phyloP scores from a whole-genome alignment of 2,113 vertebrate species.

The Thomomys bottae region DNA sequence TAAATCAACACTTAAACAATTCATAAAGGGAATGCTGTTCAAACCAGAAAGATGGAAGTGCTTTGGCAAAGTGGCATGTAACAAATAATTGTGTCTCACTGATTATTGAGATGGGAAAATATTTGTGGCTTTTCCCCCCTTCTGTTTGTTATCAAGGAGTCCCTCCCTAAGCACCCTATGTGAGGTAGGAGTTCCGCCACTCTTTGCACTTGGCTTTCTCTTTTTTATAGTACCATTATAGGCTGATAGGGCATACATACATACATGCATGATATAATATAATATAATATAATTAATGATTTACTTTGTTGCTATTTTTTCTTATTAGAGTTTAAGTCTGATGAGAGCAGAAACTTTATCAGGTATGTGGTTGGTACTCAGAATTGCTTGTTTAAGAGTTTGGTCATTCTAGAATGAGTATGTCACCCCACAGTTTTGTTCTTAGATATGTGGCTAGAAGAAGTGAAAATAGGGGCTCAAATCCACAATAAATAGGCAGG shows the following conservation, averaged over 20 bases:
- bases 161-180: not conserved
- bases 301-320: slow-evolving; percentile 41
- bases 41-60: slow-evolving; percentile 46
- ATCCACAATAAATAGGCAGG: not conserved
- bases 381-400: slow-evolving; percentile 43
- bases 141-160: not conserved
- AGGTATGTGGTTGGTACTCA: not conserved
- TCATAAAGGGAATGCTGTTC: slow-evolving; percentile 51
- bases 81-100: slow-evolving; percentile 41
- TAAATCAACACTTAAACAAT: slow-evolving; percentile 55
- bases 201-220: not conserved
- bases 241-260: not conserved
- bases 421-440: not conserved
- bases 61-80: slow-evolving; percentile 51
- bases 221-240: not conserved
- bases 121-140: not conserved
- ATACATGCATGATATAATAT: too few species aligned
- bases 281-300: not conserved
- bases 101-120: slow-evolving; percentile 24
- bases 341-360: slow-evolving; percentile 37
- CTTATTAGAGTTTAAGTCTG: slow-evolving; percentile 9
- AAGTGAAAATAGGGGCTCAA: slow-evolving; percentile 12
- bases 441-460: not conserved
- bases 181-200: not conserved
- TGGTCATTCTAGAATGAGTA: not conserved